phyloP scores from a whole-genome alignment of 2,888 invertebrate genomes.

The Folsomia manolachei region DNA sequence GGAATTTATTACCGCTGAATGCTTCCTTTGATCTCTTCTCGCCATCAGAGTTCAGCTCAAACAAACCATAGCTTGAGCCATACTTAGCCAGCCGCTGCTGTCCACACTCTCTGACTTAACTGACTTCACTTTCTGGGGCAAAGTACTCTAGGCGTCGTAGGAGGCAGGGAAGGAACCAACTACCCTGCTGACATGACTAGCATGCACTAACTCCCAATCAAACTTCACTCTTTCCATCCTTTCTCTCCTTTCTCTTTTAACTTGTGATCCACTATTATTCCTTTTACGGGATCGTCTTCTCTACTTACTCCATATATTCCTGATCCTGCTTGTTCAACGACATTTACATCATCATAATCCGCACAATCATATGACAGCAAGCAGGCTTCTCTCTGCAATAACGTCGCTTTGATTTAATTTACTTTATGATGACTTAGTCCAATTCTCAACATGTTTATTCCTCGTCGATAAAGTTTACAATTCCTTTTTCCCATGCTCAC shows the following conservation, averaged over 20 bases:
- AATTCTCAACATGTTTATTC: background rate
- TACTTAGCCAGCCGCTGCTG: background rate
- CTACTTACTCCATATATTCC: too few relatives aligned
- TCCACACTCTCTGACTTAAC: too few relatives aligned
- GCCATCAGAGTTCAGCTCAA: background rate
- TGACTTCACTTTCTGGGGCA: too few relatives aligned
- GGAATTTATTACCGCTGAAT: conserved; percentile 16
- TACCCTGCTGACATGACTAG: too few relatives aligned
- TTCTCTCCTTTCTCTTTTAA: background rate
- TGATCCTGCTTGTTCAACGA: too few relatives aligned
- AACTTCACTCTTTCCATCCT: background rate
- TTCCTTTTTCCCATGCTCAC: background rate
- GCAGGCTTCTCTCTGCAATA: background rate
- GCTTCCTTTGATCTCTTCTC: conserved; percentile 15
- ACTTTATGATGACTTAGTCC: background rate
- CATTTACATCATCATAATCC: background rate
- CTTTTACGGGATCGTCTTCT: too few relatives aligned
- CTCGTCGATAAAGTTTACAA: background rate
- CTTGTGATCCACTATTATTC: background rate
- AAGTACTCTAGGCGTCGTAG: too few relatives aligned
- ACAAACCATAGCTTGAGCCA: too few relatives aligned
- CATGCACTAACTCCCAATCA: background rate
- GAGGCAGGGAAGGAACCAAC: too few relatives aligned
- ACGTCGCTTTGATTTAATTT: background rate
- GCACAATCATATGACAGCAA: background rate